A percentile compares a stretch with the other conserved stretches of the same genome.
These are phyloP conservation scores for Bombus waltoni DNA, from an alignment of 1,140 invertebrate genomes.

Conservation along the genomic window DNA sequence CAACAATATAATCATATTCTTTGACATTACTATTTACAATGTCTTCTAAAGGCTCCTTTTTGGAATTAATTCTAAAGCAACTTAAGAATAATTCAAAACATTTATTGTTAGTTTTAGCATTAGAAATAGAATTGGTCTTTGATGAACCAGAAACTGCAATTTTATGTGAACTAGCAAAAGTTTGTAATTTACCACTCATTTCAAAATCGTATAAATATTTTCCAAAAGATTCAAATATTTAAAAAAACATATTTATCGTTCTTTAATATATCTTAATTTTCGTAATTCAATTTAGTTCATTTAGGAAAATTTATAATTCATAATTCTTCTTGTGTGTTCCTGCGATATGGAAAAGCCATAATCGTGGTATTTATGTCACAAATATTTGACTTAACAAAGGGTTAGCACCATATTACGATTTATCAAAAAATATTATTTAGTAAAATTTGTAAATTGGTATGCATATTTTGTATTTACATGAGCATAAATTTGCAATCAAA, in stretches of 20 bases:
- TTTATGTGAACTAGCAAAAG: neutral
- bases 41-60: neutral
- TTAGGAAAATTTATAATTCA: neutral
- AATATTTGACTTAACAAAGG: neutral
- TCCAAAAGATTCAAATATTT: neutral
- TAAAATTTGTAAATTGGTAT: neutral
- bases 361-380: neutral
- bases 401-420: neutral
- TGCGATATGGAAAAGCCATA: neutral
- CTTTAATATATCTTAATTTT: neutral
- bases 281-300: neutral
- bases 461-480: neutral
- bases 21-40: neutral
- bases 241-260: neutral
- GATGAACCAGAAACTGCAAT: neutral
- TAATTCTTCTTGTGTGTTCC: no score
- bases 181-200: conserved; percentile 19
- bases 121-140: neutral
- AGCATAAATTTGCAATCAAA: neutral
- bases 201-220: neutral
- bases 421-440: neutral
- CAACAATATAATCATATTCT: conserved; percentile 51
- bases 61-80: conserved; percentile 11
- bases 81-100: conserved; percentile 18
- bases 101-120: neutral